phyloP scores from a whole-genome alignment of 2,113 vertebrate genomes.

The Kryptolebias marmoratus region DNA sequence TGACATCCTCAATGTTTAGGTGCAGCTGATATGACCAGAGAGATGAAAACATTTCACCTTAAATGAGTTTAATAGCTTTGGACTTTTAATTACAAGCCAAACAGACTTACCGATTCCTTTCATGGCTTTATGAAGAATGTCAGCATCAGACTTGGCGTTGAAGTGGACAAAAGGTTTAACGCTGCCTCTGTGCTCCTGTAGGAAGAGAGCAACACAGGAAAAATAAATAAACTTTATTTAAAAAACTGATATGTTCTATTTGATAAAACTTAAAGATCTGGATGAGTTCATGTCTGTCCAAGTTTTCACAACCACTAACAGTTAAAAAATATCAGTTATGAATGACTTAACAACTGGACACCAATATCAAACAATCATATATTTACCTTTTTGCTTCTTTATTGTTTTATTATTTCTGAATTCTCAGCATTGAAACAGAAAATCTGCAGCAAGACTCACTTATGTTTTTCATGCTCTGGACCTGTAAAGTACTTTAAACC shows the following conservation, averaged over 20 bases:
- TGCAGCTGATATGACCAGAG: neutral
- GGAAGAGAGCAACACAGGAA: slow-evolving; percentile 20
- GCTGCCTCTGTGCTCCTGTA: slow-evolving; percentile 83
- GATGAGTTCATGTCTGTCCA: neutral
- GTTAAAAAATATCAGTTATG: neutral
- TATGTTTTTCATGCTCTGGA: neutral
- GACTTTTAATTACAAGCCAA: neutral
- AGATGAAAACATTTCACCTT: neutral
- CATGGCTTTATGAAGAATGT: slow-evolving; percentile 92
- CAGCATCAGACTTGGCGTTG: slow-evolving; percentile 90
- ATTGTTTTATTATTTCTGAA: neutral
- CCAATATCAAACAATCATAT: neutral
- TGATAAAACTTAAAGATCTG: neutral
- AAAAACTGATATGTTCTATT: too few species aligned
- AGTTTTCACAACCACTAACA: neutral
- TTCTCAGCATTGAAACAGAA: slow-evolving; percentile 2
- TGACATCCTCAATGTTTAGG: neutral
- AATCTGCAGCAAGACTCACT: neutral
- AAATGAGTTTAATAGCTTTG: neutral
- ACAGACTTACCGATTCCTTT: slow-evolving; percentile 89
- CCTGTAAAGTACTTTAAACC: neutral
- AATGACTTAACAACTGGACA: neutral
- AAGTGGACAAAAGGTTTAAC: slow-evolving; percentile 88
- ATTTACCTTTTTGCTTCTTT: neutral
- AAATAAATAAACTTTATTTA: neutral